A percentile compares a stretch with the other conserved stretches of the same genome.
Evolutionary conservation across 30 jellyfish, hydroid and myxozoan species (phyloP).

Genomic region (Chrysaora quinquecirrha): DNA sequence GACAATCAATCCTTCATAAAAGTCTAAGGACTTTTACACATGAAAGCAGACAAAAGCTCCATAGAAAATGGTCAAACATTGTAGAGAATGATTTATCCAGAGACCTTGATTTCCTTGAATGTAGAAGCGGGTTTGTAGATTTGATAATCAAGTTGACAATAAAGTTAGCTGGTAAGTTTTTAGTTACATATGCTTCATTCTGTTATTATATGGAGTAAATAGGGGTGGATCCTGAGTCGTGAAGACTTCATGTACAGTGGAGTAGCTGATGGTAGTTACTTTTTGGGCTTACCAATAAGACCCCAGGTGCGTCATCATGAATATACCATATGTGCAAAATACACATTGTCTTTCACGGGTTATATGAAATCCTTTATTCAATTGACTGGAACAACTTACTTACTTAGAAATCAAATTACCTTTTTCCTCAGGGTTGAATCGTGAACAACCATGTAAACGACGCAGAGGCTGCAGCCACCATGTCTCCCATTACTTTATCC

Average conservation of each 20-base stretch:
- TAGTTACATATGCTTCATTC: neutral
- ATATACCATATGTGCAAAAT: neutral
- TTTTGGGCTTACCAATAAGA: neutral
- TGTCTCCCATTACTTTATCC: neutral
- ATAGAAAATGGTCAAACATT: neutral
- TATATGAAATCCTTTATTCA: neutral
- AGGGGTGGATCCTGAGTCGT: conserved; percentile 2
- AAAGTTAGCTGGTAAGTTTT: conserved; percentile 1
- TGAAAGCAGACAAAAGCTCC: too few species aligned
- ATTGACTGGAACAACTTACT: neutral
- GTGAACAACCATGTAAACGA: neutral
- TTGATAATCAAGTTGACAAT: neutral
- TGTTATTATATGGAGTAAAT: neutral
- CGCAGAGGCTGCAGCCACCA: conserved; percentile 1
- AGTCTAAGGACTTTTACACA: neutral
- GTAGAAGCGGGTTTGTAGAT: neutral
- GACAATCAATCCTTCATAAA: neutral
- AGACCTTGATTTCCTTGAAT: neutral
- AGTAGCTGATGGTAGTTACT: neutral
- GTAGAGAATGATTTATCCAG: neutral
- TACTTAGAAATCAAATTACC: neutral
- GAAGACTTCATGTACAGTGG: conserved; percentile 4
- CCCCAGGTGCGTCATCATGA: neutral
- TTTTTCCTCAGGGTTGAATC: neutral
- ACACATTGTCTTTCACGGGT: neutral